Conservation (phyloP, 2,797 vertebrate species). For the Chlorospingus semifuscus region DNA sequence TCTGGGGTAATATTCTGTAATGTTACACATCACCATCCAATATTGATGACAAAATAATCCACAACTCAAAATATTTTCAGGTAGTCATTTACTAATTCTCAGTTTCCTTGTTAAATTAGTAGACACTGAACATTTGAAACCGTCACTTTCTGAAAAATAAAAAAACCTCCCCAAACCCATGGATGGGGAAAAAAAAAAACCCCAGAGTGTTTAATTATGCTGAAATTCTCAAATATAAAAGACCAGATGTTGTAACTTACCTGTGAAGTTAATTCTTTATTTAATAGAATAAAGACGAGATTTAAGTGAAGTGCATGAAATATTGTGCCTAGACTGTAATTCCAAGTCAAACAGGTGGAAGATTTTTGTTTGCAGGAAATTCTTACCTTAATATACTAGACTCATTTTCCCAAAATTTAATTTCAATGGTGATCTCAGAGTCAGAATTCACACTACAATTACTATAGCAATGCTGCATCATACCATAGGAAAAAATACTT, state of each 20-base stretch:
- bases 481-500: background rate
- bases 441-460: background rate
- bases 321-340: background rate
- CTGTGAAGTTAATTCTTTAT: background rate
- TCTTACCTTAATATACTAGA: too few species aligned
- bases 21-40: fast-evolving
- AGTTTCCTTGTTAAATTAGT: background rate
- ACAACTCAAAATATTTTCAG: background rate
- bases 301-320: background rate
- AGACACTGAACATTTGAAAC: background rate
- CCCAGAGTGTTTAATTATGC: fast-evolving
- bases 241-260: background rate
- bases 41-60: background rate
- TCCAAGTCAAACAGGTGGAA: background rate
- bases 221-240: background rate
- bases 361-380: background rate
- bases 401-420: background rate
- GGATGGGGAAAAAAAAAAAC: background rate
- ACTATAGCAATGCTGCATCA: background rate
- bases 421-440: background rate
- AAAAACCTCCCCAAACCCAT: fast-evolving
- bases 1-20: background rate
- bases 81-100: background rate
- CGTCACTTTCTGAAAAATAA: background rate
- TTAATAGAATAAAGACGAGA: background rate